A percentile compares a stretch with the other conserved stretches of the same genome.
These are phyloP conservation scores for Euschistus heros DNA, from an alignment of 1,140 invertebrate genomes.

Conservation along the genomic window DNA sequence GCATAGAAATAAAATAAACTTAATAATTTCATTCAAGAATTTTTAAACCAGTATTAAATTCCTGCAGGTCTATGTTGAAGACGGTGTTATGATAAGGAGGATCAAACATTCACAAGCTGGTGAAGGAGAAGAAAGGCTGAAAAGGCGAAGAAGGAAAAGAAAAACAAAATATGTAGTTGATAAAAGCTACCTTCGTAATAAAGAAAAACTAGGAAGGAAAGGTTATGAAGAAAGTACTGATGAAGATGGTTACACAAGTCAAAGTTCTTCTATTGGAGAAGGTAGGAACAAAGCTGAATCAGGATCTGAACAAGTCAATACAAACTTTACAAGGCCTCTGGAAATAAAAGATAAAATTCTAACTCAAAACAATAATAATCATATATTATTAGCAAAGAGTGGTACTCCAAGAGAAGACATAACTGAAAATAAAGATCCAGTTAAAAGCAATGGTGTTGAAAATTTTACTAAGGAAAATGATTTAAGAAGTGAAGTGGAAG, in stretches of 20 bases:
- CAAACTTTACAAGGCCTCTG: no score
- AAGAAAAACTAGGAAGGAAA: slow-evolving; percentile 30
- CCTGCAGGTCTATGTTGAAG: slow-evolving; percentile 27
- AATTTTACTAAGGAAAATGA: no score
- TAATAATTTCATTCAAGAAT: no score
- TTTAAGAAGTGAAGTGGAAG: no score
- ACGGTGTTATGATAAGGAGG: slow-evolving; percentile 24
- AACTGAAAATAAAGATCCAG: no score
- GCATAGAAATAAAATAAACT: no score
- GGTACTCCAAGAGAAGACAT: no score
- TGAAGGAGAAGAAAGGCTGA: slow-evolving; percentile 18
- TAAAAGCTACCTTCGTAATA: slow-evolving; percentile 30
- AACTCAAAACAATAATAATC: no score
- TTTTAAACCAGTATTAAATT: no score
- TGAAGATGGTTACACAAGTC: slow-evolving; percentile 9
- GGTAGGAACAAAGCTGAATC: neutral
- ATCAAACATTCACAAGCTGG: slow-evolving; percentile 12
- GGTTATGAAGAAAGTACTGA: slow-evolving; percentile 30
- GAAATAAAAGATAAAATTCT: no score
- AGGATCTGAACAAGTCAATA: neutral
- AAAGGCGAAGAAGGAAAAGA: slow-evolving; percentile 20
- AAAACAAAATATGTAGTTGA: slow-evolving; percentile 31
- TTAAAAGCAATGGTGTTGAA: no score
- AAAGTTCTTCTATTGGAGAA: neutral
- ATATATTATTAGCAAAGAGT: no score